These are phyloP conservation scores for Geranospiza caerulescens DNA, from an alignment of 2,797 vertebrate genomes.

Conservation along the genomic window DNA sequence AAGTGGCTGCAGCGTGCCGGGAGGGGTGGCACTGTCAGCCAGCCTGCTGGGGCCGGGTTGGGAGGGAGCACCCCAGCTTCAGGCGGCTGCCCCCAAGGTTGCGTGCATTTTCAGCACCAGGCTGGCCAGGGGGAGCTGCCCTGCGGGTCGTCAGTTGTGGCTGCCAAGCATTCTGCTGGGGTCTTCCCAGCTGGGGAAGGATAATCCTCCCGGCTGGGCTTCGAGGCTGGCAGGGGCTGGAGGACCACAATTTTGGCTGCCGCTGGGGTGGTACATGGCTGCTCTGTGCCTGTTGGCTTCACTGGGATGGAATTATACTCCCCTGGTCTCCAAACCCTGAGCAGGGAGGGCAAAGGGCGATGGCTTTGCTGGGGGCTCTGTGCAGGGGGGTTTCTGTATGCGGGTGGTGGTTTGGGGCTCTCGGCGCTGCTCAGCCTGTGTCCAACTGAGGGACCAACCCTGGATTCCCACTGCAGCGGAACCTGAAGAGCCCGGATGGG, in stretches of 20 bases:
- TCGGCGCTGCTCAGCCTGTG: not conserved
- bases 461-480: not conserved
- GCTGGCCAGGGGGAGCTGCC: not conserved
- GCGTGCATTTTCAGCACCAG: fast-evolving
- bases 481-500: not conserved
- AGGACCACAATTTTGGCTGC: not conserved
- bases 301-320: not conserved
- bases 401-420: fast-evolving
- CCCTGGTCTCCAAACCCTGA: not conserved
- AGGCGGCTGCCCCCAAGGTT: not conserved
- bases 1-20: fast-evolving
- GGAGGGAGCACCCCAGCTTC: not conserved
- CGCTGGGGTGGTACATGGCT: fast-evolving
- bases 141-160: fast-evolving
- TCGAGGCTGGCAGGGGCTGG: not conserved
- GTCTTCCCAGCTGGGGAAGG: not conserved
- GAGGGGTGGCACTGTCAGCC: not conserved
- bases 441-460: not conserved
- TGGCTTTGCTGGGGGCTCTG: not conserved
- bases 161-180: not conserved
- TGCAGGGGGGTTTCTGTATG: not conserved
- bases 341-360: fast-evolving
- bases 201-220: not conserved
- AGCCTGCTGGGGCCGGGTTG: no score
- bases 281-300: not conserved